Evolutionary conservation across 92 coral and sea anemone species (phyloP), one percentile per base, ranked within the genome.

Genomic region (Diadumene lineata): DNA sequence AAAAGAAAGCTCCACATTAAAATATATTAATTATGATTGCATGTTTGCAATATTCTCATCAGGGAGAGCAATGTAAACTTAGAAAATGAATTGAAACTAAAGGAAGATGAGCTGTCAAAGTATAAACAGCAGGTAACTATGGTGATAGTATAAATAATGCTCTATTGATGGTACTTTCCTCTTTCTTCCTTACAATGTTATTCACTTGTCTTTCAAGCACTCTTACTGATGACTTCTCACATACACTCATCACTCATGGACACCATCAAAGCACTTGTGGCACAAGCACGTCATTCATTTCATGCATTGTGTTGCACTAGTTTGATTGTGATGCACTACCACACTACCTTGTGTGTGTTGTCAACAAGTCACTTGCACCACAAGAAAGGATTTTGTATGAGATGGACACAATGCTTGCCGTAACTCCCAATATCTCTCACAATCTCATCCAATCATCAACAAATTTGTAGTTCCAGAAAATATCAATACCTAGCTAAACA

Each of bases 41-140:
- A n/a, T n/a, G n/a, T n/a, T n/a, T n/a, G n/a, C n/a, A n/a, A n/a
- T n/a, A 10, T 9, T 13, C 0, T 24, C 29, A 17, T 17, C 50
- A 21, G 48, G 48, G 13, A 38, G 13, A 38, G 48, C 13, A 38
- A 38, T 13, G 7, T 38, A 4, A 38, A 38, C 13, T 6, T 38
- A 13, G 48, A 38, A 38, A 38, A 60, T 19, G 48, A 70, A 22
- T 62, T 83, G 57, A 81, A 88, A 56, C 74, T 81, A n/a, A 86
- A 82, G 43, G 79, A 81, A 6, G 90, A 84, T 2, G 94, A 94
- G 66, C 79, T 89, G 0, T 63, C 51, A 18, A 81, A 70, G 31
- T 91, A 82, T 68, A 94, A 76, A 34, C 82, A 76, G 25, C 90
- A 89, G 93, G 97, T 92, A 57, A 60, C 43, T 23, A 62, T 27